These are phyloP conservation scores for Drymodes brunneopygia DNA, from an alignment of 2,113 vertebrate species.

Conservation along the genomic window DNA sequence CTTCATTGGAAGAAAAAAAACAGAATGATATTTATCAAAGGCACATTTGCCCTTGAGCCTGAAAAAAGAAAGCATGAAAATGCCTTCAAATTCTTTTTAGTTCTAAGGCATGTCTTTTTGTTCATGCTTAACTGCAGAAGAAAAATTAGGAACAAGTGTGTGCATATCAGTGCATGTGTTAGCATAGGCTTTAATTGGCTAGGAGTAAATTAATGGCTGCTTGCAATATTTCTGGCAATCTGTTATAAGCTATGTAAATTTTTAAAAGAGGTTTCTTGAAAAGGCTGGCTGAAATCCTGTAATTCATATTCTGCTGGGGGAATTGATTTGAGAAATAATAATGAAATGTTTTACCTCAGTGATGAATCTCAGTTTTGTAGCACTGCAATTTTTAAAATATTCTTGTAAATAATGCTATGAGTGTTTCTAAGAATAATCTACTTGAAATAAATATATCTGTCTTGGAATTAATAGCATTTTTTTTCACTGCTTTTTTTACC, in stretches of 20 bases:
- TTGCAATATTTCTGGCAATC: conserved; percentile 72
- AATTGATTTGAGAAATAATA: conserved; percentile 71
- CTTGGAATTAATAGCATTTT: conserved; percentile 26
- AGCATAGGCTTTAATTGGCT: conserved; percentile 69
- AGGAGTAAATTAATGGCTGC: conserved; percentile 73
- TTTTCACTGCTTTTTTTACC: background rate
- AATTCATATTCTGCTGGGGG: conserved; percentile 66
- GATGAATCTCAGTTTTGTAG: conserved; percentile 62
- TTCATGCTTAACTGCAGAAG: conserved; percentile 62
- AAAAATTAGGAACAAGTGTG: conserved; percentile 65
- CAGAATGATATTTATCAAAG: conserved; percentile 9
- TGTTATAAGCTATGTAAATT: conserved; percentile 71
- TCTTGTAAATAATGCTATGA: conserved; percentile 61
- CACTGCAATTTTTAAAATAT: conserved; percentile 40
- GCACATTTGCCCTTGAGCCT: background rate
- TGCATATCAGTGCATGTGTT: conserved; percentile 67
- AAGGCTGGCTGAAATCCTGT: conserved; percentile 71
- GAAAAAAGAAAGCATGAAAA: conserved; percentile 7
- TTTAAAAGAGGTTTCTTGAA: conserved; percentile 74
- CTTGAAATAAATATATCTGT: conserved; percentile 53
- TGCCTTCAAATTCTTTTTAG: conserved; percentile 31
- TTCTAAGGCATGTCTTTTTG: conserved; percentile 45
- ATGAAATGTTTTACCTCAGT: conserved; percentile 68
- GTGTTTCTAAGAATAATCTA: conserved; percentile 60
- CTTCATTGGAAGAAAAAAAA: background rate